phyloP scores from a whole-genome alignment of 2,888 invertebrate species.

The Tolmerus cingulatus region DNA sequence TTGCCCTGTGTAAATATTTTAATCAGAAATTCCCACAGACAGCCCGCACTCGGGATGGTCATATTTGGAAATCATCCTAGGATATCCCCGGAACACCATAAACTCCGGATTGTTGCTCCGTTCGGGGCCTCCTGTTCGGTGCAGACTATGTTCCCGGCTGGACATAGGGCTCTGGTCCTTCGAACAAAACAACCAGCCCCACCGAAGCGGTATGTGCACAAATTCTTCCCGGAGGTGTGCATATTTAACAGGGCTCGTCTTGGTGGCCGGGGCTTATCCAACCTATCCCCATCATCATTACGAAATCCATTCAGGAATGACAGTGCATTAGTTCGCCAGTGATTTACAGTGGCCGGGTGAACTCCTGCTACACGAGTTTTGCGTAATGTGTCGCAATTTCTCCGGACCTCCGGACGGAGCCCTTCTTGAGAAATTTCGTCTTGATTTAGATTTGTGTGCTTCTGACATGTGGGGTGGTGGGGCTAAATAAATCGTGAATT shows the following conservation, averaged over 20 bases:
- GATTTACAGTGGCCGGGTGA: conserved; percentile 32
- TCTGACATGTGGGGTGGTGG: background rate
- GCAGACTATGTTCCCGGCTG: background rate
- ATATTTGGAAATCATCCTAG: background rate
- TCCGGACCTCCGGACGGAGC: background rate
- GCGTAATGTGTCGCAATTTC: conserved; percentile 31
- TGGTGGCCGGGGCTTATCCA: background rate
- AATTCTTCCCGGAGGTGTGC: conserved; percentile 34
- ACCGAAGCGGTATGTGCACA: background rate
- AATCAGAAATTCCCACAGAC: conserved; percentile 35
- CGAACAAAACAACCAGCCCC: background rate
- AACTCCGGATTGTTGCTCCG: conserved; percentile 1
- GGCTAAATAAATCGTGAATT: conserved; percentile 5
- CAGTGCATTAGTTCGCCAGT: conserved; percentile 38
- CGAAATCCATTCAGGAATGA: conserved; percentile 34
- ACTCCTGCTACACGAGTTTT: conserved; percentile 23
- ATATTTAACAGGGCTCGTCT: conserved; percentile 10
- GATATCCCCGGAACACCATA: conserved; percentile 23
- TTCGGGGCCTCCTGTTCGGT: background rate
- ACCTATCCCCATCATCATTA: conserved; percentile 36
- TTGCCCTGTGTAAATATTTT: conserved; percentile 37
- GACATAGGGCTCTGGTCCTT: background rate
- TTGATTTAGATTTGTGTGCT: conserved; percentile 40
- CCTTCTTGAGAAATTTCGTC: conserved; percentile 21
- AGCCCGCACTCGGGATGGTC: conserved; percentile 6